Evolutionary conservation across 2,888 invertebrate genomes (phyloP), one percentile per base, ranked within the genome.

Genomic region (Philopedon plagiatum): DNA sequence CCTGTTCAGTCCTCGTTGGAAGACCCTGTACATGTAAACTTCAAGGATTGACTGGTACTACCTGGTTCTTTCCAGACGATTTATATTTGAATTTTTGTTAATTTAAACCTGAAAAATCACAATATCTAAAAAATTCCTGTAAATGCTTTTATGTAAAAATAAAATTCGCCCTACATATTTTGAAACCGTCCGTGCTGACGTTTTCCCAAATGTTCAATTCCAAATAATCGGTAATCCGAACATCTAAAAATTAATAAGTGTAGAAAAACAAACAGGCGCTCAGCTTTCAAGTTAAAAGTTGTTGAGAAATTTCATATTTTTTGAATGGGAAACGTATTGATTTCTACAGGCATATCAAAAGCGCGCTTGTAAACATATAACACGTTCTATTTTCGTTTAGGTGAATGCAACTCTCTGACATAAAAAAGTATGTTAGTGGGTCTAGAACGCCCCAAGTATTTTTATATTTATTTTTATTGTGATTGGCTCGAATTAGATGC

Each of bases 381-480:
- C 49, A 9, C 1, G 26, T 26, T 51, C 49, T 51, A 51, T 51
- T 51, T 51, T 13, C 13, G 26, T 51, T 51, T 9, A 21, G n/a
- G 19, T 4, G 49, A 51, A 26, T 51, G 49, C 49, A 51, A 51
- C 49, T 51, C 26, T 1, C 11, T 51, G 49, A 51, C 49, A 26
- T 26, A 44, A 72, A 68, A 75, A 76, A 74, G 65, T 75, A 68
- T 76, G 76, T 76, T 74, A 76, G 74, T 76, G 70, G 76, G 74
- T 76, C 73, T 73, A 65, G 75, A 71, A 68, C 66, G 68, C 39
- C 18, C 41, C 41, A 56, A 63, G 32, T 56, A 65, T 57, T 65
- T 65, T 65, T 57, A 57, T 57, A 15, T 57, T 46, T 65, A 64
- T 41, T 54, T 51, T 37, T 41, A 44, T 56, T 64, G 32, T 19